Evolutionary conservation across 2,888 invertebrate species (phyloP).

Genomic region (Terebella lapidaria): DNA sequence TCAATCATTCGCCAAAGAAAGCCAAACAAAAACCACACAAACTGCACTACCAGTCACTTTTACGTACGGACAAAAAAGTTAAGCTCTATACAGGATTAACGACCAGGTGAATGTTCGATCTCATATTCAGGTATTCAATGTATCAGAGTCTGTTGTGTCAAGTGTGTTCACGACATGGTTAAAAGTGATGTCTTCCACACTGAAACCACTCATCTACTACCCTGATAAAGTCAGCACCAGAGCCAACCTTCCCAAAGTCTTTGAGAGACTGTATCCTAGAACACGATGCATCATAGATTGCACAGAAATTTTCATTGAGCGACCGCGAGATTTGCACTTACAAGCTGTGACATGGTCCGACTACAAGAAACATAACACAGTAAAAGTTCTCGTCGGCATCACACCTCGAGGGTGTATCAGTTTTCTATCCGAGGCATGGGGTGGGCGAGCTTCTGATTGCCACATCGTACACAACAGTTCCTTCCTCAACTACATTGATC

Average conservation of each 20-base stretch:
- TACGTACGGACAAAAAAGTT: too few relatives aligned
- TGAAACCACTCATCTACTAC: neutral
- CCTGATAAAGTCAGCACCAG: neutral
- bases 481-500: too few relatives aligned
- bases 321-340: neutral
- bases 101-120: too few relatives aligned
- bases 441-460: conserved; percentile 24
- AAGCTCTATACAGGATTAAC: too few relatives aligned
- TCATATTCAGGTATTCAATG: too few relatives aligned
- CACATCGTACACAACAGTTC: conserved; percentile 19
- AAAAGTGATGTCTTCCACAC: neutral
- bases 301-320: conserved; percentile 4
- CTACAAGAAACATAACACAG: conserved; percentile 2
- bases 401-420: conserved; percentile 13
- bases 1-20: too few relatives aligned
- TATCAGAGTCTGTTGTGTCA: too few relatives aligned
- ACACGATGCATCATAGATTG: conserved; percentile 3
- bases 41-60: too few relatives aligned
- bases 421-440: conserved; percentile 24
- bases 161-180: conserved; percentile 2
- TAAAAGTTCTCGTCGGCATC: conserved; percentile 1
- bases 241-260: neutral
- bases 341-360: neutral
- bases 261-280: neutral
- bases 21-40: too few relatives aligned